Conservation (phyloP, 2,113 vertebrate species). For the Rallus limicola region DNA sequence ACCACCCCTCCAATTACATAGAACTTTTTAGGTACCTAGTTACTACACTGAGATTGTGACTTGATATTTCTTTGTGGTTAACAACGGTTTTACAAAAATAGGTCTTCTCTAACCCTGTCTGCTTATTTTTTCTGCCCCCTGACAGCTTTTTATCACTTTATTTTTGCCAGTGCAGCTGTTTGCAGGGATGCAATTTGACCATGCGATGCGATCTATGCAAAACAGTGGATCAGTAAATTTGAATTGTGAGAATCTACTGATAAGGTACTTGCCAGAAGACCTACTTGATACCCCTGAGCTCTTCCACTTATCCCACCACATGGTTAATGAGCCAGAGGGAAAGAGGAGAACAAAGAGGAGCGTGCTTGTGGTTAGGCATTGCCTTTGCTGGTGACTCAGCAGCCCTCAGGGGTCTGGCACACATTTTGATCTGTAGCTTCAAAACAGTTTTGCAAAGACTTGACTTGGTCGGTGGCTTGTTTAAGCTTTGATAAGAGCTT, state of each 20-base stretch:
- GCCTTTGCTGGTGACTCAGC: background rate
- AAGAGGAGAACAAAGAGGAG: background rate
- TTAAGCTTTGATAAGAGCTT: background rate
- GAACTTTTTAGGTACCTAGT: background rate
- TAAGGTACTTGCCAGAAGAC: background rate
- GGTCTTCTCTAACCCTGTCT: background rate
- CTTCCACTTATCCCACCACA: accelerated
- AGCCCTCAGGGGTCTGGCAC: background rate
- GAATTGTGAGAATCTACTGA: background rate
- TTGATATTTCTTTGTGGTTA: background rate
- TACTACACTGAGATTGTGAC: background rate
- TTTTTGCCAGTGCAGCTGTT: background rate
- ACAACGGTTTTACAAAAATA: accelerated
- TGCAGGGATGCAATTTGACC: background rate
- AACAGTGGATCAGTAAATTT: background rate
- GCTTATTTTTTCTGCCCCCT: background rate
- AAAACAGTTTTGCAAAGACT: background rate
- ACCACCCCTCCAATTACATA: background rate
- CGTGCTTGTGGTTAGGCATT: background rate
- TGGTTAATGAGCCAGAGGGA: background rate
- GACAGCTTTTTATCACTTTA: background rate
- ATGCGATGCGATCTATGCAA: accelerated
- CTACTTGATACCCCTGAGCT: background rate
- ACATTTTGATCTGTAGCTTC: background rate
- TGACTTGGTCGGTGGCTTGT: background rate